Conservation (phyloP, 2,888 invertebrate species). For the Leucophenga maculata region DNA sequence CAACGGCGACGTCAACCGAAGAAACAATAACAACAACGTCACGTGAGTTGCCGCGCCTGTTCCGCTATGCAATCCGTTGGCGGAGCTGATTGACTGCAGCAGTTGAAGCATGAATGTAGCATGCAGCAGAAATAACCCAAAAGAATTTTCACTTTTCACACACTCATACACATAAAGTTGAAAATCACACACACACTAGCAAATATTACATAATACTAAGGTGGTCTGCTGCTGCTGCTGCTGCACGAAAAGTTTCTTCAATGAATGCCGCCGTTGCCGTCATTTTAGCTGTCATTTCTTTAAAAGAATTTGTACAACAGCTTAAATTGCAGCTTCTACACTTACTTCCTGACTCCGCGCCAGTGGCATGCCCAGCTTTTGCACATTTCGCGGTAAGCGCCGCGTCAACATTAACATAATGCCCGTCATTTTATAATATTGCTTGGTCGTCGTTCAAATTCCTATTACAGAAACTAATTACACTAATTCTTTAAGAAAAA, state of each 20-base stretch:
- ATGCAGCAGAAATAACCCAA: background rate
- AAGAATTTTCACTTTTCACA: background rate
- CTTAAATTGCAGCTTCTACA: slow-evolving; percentile 25
- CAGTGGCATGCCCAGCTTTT: slow-evolving; percentile 60
- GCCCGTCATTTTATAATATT: slow-evolving; percentile 69
- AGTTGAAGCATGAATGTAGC: background rate
- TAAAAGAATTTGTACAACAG: no score
- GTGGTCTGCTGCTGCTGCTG: background rate
- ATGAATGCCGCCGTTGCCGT: slow-evolving; percentile 11
- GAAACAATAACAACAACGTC: slow-evolving; percentile 20
- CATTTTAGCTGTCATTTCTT: no score
- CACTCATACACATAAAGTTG: background rate
- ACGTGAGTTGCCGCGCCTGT: slow-evolving; percentile 22
- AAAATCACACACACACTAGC: background rate
- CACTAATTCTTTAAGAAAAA: background rate
- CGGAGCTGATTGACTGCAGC: no score
- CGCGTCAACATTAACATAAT: slow-evolving; percentile 73
- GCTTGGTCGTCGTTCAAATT: background rate
- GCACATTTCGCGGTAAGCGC: slow-evolving; percentile 71
- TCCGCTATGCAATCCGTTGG: no score
- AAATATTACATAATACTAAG: background rate
- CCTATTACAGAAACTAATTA: background rate
- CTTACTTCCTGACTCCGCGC: slow-evolving; percentile 67
- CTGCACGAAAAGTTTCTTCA: background rate
- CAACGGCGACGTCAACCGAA: background rate